phyloP scores from a whole-genome alignment of 2,113 vertebrate genomes.

The Bos taurus region ARS-UCD2.0 NC_037328.1:127039001-127039500 shows the following conservation, averaged over 20 bases:
- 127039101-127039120: neutral
- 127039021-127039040: neutral
- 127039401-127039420: neutral
- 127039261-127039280: neutral
- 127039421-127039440: neutral
- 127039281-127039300: neutral
- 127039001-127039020: neutral
- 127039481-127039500: neutral
- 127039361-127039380: accelerated
- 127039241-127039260: neutral
- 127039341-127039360: neutral
- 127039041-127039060: neutral
- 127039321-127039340: neutral
- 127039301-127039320: neutral
- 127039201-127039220: neutral
- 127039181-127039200: neutral
- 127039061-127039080: neutral
- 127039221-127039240: neutral
- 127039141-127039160: neutral
- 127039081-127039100: neutral
- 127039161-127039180: neutral
- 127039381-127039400: neutral
- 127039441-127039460: neutral
- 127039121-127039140: too few relatives aligned
- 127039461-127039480: neutral